Base-by-base conservation (phyloP, 64 coral and sea anemone genomes). In the Actinia equina region DNA sequence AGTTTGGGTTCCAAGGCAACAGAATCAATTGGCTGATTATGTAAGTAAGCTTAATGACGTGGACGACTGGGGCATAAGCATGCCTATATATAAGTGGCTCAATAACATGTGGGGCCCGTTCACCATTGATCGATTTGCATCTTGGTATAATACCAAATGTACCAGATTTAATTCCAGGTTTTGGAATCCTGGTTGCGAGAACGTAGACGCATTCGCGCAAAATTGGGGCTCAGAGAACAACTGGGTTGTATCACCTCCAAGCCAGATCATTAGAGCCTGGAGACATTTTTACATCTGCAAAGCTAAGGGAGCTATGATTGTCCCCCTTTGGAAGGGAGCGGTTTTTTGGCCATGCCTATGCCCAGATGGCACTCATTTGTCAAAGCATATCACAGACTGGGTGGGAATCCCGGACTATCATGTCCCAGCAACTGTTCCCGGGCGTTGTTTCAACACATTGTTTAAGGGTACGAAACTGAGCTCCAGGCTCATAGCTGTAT, bases 21-120 rank as follows among this genome's bases (percentile, higher is more conserved):
- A 86, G 17, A 91, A 91, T 55, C 55, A 86, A 9, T 54, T 86
- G 20, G 90, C 90, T 82, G 84, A 87, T 77, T 91, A 86, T 65
- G 56, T 91, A n/a, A 81, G 89, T 18, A 91, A 86, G 79, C 6
- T 87, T 43, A 87, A 77, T 16, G 84, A 91, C 44, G 46, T 80
- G 42, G 77, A 92, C 12, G 85, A 92, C 51, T 92, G 59, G 90
- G 61, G 60, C 9, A 58, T 92, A 67, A 56, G 70, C 30, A 44
- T 52, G 22, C 41, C 86, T 12, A 44, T 92, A 44, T 92, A 82
- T 51, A 59, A 87, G 7, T 87, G 79, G 77, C 7, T 92, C 9
- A 30, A 44, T 63, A n/a, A 20, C 4, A 52, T 87, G 14, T 83
- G 79, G 86, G 86, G 86, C n/a, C 79, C 91, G 71, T 87, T 83